Base-by-base conservation (phyloP, 2,113 vertebrate species). In the Pseudonaja textilis region DNA sequence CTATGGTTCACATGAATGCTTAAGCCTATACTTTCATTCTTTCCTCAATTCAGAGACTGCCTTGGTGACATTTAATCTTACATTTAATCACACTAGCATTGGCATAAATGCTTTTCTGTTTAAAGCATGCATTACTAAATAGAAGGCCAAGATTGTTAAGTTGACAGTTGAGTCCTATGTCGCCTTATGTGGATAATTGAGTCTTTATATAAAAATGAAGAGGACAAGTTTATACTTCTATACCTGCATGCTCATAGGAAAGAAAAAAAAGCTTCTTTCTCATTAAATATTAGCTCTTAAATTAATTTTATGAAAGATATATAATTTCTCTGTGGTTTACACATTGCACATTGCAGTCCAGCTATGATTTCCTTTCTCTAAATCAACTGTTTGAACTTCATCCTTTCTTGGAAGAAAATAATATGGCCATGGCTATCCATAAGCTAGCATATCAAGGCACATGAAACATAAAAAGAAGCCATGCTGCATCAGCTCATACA, bases 11-110 rank as follows among this genome's bases (percentile, higher is more conserved):
- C 64, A 22, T 22, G 52, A 22, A 10, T 1, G 23, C 34, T 89
- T 89, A 85, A 64, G 5, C 0, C 0, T 0, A 0, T 0, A 0
- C 1, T 90, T 55, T 91, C 50, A n/a, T 11, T 55, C 34, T 42
- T 85, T 85, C 47, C 6, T 55, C 54, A 52, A 57, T 20, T 55
- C 39, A 18, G 81, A 91, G 29, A 45, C 42, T 22, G 22, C 34
- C 45, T 86, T 56, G 20, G 54, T 56, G 59, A 50, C 50, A 57
- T 59, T 64, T 69, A 61, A 64, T 64, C 23, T 64, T 29, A 64
- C 42, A 89, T 89, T 61, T 47, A 69, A n/a, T 90, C 26, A 69
- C 59, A 90, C 59, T 89, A 92, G 22, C 26, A 88, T 12, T 42
- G 4, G 59, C 92, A 54, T 39, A 93, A 64, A 39, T 39, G 20